Base-by-base conservation (phyloP, 2,797 vertebrate genomes). In the Bradypus variegatus region DNA sequence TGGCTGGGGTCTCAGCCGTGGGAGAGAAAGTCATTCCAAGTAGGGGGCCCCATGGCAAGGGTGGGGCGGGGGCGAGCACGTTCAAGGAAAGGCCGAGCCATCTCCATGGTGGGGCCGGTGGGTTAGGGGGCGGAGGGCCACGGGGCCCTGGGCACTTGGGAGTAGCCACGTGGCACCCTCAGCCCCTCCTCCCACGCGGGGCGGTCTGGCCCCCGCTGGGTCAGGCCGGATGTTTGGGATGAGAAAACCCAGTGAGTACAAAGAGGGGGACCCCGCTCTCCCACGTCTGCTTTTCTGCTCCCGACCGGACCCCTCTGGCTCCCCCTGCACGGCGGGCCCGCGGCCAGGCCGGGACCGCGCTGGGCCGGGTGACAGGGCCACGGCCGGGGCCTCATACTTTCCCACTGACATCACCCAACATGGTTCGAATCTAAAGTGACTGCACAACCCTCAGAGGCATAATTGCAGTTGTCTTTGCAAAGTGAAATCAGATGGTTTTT, bases 371-470 rank as follows among this genome's bases (percentile, higher is more conserved):
- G 93, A 81, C 91, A 60, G 64, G 18, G 72, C 86, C 29, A 29
- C 29, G 18, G 31, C 85, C 23, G 41, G 9, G 5, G 89, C 65
- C 65, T 96, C 98, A 97, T 98, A 96, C 48, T 97, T 98, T 97
- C 97, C 97, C 97, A 96, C 96, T 98, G 96, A 98, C 97, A 96
- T 98, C 97, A 98, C 94, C 93, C 90, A 50, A 78, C 96, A 94
- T 79, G 96, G 96, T 96, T 96, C 96, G 96, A 95, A 96, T 97
- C 97, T 94, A 84, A 94, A 96, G 96, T 82, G 96, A 95, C 96
- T 95, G 94, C 89, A 94, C 95, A 96, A 95, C 94, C 97, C 97
- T 97, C 96, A 70, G 94, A 96, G 95, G 96, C 96, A 91, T 95
- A 92, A 97, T 92, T 93, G 96, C 95, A 88, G 97, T 96, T 96